Base-by-base conservation (phyloP, 2,797 vertebrate genomes). In the Siniperca obscura region DNA sequence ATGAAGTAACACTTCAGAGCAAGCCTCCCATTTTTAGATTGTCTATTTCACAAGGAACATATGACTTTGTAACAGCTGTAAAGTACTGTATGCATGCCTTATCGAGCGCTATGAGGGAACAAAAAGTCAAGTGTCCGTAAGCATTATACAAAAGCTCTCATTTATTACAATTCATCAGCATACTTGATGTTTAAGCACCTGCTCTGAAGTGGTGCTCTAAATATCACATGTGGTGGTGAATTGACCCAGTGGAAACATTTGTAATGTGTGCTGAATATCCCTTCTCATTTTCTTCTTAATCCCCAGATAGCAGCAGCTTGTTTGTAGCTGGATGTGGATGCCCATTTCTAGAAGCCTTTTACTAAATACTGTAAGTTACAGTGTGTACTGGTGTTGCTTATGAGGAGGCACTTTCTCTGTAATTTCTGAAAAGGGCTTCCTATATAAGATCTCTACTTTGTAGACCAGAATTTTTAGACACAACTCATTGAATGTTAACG, bases 151-250 rank as follows among this genome's bases (percentile, higher is more conserved):
- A 80, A 84, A 71, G 78, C 75, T 70, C 52, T 65, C 66, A 50
- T 86, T 87, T 84, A 87, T 90, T 86, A 48, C 76, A 74, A 76
- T 89, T 87, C 87, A 83, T 80, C 46, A 40, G 67, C 60, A 56
- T 44, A 76, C 88, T 84, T 74, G 70, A 82, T 76, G 78, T 77
- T 67, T 73, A 78, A 91, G 90, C 85, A 78, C 85, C 82, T 76
- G 83, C 87, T 84, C 67, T 65, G 78, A 87, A 91, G 89, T 83
- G 90, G 84, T 81, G 64, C 85, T 91, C 56, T 72, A 78, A 84
- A 86, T 80, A 75, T 86, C 86, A 71, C 81, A 78, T 70, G 74
- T 72, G 80, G 70, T 66, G 73, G 19, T 57, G 82, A 83, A 87
- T 21, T 82, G 89, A 92, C 85, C 88, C 87, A 52, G 53, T 56